phyloP scores from a whole-genome alignment of 2,888 invertebrate species.

The Cryptophagus acutangulus region DNA sequence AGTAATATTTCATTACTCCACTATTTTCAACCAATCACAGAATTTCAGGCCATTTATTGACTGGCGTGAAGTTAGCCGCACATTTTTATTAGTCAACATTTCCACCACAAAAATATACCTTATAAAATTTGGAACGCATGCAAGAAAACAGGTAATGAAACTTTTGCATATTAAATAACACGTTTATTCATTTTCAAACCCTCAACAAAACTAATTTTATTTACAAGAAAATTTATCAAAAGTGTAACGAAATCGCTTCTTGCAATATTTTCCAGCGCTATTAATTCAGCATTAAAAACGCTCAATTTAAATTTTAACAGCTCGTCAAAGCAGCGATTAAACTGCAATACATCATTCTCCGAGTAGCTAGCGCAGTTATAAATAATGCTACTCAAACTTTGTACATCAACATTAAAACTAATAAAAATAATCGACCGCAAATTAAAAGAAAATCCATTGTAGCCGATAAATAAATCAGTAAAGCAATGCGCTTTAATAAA shows the following conservation, averaged over 20 bases:
- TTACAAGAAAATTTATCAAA: slow-evolving; percentile 18
- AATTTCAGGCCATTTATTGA: no score
- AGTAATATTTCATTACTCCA: no score
- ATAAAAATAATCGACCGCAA: slow-evolving; percentile 47
- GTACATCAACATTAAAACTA: slow-evolving; percentile 19
- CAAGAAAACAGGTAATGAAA: no score
- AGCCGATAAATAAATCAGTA: slow-evolving; percentile 60
- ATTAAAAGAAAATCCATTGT: slow-evolving; percentile 63
- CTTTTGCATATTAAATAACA: no score
- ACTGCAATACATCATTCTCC: slow-evolving; percentile 7
- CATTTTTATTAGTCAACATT: no score
- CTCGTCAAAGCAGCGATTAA: background rate
- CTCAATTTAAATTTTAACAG: background rate
- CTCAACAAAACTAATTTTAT: no score
- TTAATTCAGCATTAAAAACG: background rate
- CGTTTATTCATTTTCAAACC: no score
- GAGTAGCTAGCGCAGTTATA: slow-evolving; percentile 32
- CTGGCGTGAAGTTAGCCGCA: no score
- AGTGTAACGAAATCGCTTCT: background rate
- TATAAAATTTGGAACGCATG: no score
- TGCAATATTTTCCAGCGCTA: background rate
- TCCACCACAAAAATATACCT: no score
- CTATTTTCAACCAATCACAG: no score
- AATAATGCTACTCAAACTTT: slow-evolving; percentile 25
- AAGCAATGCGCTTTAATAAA: slow-evolving; percentile 61